phyloP scores from a whole-genome alignment of 2,888 invertebrate species.

The Philonicus albiceps region DNA sequence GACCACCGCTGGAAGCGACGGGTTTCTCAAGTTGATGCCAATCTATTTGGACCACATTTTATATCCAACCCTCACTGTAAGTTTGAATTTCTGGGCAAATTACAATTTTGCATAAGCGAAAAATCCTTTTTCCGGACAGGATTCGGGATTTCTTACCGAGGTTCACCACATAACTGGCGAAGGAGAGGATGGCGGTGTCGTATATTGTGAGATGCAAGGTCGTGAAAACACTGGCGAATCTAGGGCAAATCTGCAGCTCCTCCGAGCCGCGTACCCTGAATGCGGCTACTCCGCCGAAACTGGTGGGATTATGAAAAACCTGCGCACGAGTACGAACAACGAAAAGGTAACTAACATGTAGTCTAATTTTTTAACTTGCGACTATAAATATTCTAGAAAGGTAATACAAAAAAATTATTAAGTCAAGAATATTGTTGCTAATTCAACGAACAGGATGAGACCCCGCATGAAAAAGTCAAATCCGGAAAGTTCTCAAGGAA shows the following conservation, averaged over 20 bases:
- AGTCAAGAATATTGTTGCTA: too few species aligned
- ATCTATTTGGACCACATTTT: conserved; percentile 91
- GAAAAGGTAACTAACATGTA: conserved; percentile 69
- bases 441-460: too few species aligned
- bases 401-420: too few species aligned
- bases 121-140: conserved; percentile 63
- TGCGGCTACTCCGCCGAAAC: conserved; percentile 85
- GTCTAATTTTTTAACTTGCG: neutral
- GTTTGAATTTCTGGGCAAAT: conserved; percentile 10
- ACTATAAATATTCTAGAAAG: too few species aligned
- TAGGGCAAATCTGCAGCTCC: conserved; percentile 71
- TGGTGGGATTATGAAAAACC: conserved; percentile 84
- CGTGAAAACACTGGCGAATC: conserved; percentile 82
- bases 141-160: conserved; percentile 85
- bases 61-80: conserved; percentile 78
- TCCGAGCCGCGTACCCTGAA: conserved; percentile 79
- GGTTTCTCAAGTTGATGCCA: conserved; percentile 87
- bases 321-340: conserved; percentile 81
- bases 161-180: conserved; percentile 90
- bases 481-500: too few species aligned
- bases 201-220: conserved; percentile 96
- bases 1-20: conserved; percentile 85
- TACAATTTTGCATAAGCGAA: neutral
- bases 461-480: too few species aligned
- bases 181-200: conserved; percentile 91